These are phyloP conservation scores for Urosaurus nigricauda DNA, from an alignment of 2,797 vertebrate genomes.

Conservation along the genomic window DNA sequence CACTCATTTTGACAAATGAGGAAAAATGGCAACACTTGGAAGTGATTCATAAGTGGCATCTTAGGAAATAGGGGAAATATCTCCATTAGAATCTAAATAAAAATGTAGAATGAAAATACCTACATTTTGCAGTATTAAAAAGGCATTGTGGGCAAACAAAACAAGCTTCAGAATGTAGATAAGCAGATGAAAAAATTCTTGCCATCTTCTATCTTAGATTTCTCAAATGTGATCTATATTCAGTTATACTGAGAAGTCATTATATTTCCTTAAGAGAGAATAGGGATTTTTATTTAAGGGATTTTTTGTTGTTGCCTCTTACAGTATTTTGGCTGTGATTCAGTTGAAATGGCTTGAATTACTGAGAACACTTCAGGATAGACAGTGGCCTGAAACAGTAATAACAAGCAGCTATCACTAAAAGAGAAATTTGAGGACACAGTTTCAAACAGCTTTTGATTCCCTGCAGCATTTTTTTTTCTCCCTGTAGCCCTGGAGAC, in stretches of 20 bases:
- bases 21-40: constrained; percentile 67
- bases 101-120: constrained; percentile 57
- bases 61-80: constrained; percentile 78
- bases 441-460: constrained; percentile 27
- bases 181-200: constrained; percentile 77
- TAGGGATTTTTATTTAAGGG: constrained; percentile 53
- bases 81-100: constrained; percentile 77
- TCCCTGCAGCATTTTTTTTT: neutral
- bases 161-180: constrained; percentile 77
- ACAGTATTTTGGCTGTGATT: constrained; percentile 73
- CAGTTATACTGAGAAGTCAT: constrained; percentile 84
- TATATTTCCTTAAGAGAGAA: constrained; percentile 81
- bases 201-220: constrained; percentile 79
- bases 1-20: constrained; percentile 52
- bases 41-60: constrained; percentile 69
- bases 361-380: constrained; percentile 69
- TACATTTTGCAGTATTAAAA: no score
- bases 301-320: constrained; percentile 48
- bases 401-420: constrained; percentile 60
- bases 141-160: neutral
- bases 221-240: constrained; percentile 82
- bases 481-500: neutral
- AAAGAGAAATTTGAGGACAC: constrained; percentile 41
- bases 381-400: constrained; percentile 57
- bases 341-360: constrained; percentile 74